Conservation (phyloP, 1,140 invertebrate species). For the Drosophila neocordata region DNA sequence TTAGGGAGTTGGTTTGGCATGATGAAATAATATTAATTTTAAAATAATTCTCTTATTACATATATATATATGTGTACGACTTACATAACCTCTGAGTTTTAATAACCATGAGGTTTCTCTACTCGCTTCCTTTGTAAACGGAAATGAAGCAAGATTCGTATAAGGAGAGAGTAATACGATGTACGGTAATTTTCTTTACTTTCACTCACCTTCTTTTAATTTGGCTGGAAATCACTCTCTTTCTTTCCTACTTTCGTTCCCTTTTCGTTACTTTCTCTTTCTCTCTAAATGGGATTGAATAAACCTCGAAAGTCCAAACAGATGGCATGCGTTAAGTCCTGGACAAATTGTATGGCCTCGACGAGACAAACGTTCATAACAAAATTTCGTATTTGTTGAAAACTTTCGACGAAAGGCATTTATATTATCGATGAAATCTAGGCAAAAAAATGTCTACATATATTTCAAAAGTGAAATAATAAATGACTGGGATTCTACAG, state of each 20-base stretch:
- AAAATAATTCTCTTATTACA: not conserved
- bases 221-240: slow-evolving; percentile 32
- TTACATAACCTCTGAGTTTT: slow-evolving; percentile 49
- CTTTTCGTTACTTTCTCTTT: slow-evolving; percentile 42
- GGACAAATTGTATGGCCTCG: slow-evolving; percentile 72
- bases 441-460: slow-evolving; percentile 30
- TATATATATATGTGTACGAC: not conserved
- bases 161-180: slow-evolving; percentile 12
- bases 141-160: slow-evolving; percentile 1
- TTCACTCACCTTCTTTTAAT: not conserved
- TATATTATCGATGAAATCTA: slow-evolving; percentile 50
- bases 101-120: slow-evolving; percentile 45
- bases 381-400: slow-evolving; percentile 73
- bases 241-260: slow-evolving; percentile 11
- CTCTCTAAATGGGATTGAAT: slow-evolving; percentile 58
- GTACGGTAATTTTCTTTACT: slow-evolving; percentile 5
- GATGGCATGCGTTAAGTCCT: slow-evolving; percentile 69
- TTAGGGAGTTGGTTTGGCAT: too few relatives aligned
- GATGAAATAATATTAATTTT: too few relatives aligned
- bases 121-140: slow-evolving; percentile 20
- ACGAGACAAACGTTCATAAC: slow-evolving; percentile 75
- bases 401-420: slow-evolving; percentile 76
- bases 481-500: slow-evolving; percentile 25
- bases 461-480: slow-evolving; percentile 49
- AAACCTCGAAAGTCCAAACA: slow-evolving; percentile 66